Conservation (phyloP, 2,113 vertebrate species). For the Ophthalmolycus amberensis region DNA sequence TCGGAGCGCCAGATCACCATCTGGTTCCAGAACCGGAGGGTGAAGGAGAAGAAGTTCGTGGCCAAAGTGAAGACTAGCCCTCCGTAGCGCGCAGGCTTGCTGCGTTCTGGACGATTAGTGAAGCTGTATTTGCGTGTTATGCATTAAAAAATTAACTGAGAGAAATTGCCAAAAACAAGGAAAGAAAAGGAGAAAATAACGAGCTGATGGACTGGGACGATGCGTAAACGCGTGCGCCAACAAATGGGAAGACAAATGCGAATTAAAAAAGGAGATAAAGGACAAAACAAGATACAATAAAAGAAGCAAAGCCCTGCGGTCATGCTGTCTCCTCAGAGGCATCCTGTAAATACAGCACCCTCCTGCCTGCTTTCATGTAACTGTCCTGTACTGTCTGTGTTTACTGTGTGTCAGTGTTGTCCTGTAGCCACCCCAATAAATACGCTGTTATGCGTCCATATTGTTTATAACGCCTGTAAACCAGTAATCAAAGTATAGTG, state of each 20-base stretch:
- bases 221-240: constrained; percentile 38
- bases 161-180: constrained; percentile 13
- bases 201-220: constrained; percentile 40
- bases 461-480: constrained; percentile 78
- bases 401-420: constrained; percentile 66
- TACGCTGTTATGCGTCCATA: constrained; percentile 56
- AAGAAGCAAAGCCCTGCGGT: constrained; percentile 49
- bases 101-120: constrained; percentile 8
- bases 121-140: constrained; percentile 30
- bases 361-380: constrained; percentile 71
- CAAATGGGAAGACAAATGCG: constrained; percentile 30
- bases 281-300: constrained; percentile 46
- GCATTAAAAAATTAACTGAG: constrained; percentile 17
- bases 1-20: constrained; percentile 96
- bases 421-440: constrained; percentile 43
- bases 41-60: constrained; percentile 96
- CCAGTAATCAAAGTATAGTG: constrained; percentile 66
- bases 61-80: constrained; percentile 90
- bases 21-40: constrained; percentile 96
- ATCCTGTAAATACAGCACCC: constrained; percentile 72
- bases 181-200: constrained; percentile 12
- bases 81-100: constrained; percentile 66
- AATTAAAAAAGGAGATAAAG: constrained; percentile 27
- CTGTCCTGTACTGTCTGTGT: constrained; percentile 58
- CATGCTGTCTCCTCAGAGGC: constrained; percentile 42